phyloP scores from a whole-genome alignment of 2,113 vertebrate species.

The Sturnira hondurensis region DNA sequence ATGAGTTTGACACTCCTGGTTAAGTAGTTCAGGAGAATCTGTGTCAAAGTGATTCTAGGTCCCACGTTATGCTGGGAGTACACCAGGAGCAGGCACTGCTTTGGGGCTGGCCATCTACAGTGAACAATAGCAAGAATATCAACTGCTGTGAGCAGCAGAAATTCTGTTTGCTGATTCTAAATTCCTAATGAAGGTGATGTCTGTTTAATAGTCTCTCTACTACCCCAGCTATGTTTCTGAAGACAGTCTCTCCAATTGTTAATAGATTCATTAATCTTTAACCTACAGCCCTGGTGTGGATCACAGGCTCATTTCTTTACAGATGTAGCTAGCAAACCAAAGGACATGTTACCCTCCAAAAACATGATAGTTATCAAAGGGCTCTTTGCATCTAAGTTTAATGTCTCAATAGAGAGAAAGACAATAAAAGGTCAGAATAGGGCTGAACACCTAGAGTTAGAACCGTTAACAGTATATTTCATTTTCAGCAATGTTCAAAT shows the following conservation, averaged over 20 bases:
- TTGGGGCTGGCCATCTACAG: not conserved
- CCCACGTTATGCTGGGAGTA: not conserved
- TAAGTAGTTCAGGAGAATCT: not conserved
- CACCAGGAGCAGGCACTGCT: not conserved
- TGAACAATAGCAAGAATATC: not conserved
- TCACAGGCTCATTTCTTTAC: not conserved
- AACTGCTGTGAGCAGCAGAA: not conserved
- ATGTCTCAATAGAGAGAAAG: not conserved
- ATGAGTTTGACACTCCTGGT: no score
- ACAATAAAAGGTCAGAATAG: not conserved
- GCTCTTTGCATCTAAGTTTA: slow-evolving; percentile 18
- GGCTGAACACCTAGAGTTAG: not conserved
- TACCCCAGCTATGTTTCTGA: not conserved
- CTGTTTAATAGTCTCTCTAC: not conserved
- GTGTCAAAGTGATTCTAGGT: not conserved
- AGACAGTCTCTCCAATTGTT: not conserved
- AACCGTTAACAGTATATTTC: not conserved
- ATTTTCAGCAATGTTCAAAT: not conserved
- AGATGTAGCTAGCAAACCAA: not conserved
- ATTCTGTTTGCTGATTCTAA: not conserved
- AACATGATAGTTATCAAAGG: not conserved
- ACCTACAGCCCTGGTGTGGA: not conserved
- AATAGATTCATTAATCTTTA: slow-evolving; percentile 28
- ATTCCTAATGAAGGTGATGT: not conserved
- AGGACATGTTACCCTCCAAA: not conserved